Base-by-base conservation (phyloP, 2,113 vertebrate genomes). In the Tor tambroides region DNA sequence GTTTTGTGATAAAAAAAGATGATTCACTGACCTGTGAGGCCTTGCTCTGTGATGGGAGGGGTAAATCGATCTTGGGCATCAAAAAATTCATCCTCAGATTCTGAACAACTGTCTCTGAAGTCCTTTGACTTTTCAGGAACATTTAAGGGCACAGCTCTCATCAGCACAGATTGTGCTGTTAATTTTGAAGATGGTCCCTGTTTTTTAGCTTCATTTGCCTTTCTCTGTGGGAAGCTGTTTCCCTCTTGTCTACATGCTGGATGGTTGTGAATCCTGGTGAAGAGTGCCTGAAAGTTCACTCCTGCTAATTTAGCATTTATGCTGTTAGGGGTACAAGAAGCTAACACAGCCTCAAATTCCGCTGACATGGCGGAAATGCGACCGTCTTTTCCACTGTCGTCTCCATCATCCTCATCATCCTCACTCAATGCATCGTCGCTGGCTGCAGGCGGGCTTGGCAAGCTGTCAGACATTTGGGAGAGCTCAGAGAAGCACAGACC, bases 11-110 rank as follows among this genome's bases (percentile, higher is more conserved):
- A 78, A 71, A 41, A 51, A 65, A 2, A 67, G n/a, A 79, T 38
- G 6, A 15, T 54, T 75, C 9, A 89, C 89, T 75, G 8, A 91
- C 92, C 95, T 94, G 94, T 88, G 5, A 91, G 78, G 85, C 92
- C 91, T 63, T 84, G 80, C 19, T 77, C 83, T 30, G 92, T 89
- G 84, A 93, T 93, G 2, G 91, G 94, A 0, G 96, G 95, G 35
- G 96, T 96, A 17, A 99, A 95, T 90, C 95, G 95, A 87, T 99
- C 97, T 14, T 96, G 95, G 10, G 97, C 97, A 8, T 99, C 97
- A 81, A 96, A 98, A 93, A 98, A 98, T 89, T 99, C 98, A 56
- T 99, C 97, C 43, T 99, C 98, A 2, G 98, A 99, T 56, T 98
- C 98, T 1, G 98, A 98, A 85, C 92, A 96, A 87, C 94, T 96